Evolutionary conservation across 2,888 invertebrate genomes (phyloP), one percentile per base, ranked within the genome.

Genomic region (Trissolcus japonicus): DNA sequence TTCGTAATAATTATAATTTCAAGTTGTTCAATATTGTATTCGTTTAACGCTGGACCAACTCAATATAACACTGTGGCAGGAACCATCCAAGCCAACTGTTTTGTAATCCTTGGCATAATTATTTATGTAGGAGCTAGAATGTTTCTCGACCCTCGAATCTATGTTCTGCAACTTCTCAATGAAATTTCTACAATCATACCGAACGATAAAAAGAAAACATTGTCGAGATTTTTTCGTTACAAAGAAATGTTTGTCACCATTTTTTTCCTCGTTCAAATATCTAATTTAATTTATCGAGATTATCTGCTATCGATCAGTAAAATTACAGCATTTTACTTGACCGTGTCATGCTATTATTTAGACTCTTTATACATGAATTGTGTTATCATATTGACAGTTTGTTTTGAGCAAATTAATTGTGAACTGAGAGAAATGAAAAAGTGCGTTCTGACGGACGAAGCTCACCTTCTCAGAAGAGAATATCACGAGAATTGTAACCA

Each of bases 391-490:
- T 29, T 84, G n/a, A 79, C 79, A 16, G 66, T 76, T 4, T 83
- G 83, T 46, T 84, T 83, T 56, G 68, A 81, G 59, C 79, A 78
- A 11, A 67, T 85, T 1, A 85, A 84, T 57, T 56, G 69, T 0
- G 80, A 83, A 55, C 73, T 86, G 7, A 14, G 69, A 7, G 69
- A 75, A 13, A 61, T 86, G 0, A 82, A 82, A 54, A 55, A 73
- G 0, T 79, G 62, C 48, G 56, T 84, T 3, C 35, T 79, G 0
- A 79, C 59, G 3, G 84, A 86, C 19, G 83, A 84, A 19, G 82
- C 83, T 3, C 85, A 87, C 78, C 73, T 87, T 1, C 76, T 87
- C 0, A 77, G 87, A 6, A 79, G 83, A 13, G 80, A 83, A 1
- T 88, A 87, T 55, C 87, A 86, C 56, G 80, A 85, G 62, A 76